phyloP scores from a whole-genome alignment of 1,140 invertebrate genomes.

The Pectinophora gossypiella region DNA sequence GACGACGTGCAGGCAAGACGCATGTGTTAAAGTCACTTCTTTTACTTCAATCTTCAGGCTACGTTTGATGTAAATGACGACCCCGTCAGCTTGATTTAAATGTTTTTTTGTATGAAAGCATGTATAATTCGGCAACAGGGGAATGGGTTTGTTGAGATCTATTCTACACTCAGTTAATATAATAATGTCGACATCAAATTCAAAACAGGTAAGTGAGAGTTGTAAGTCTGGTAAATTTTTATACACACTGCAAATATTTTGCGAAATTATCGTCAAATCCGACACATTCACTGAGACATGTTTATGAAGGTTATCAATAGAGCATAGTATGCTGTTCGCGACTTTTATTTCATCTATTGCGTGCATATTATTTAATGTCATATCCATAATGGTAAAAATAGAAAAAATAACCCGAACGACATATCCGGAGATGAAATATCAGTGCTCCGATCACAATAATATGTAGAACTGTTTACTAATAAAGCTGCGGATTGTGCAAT shows the following conservation, averaged over 20 bases:
- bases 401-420: too few relatives aligned
- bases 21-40: constrained; percentile 1
- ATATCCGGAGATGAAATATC: too few relatives aligned
- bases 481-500: too few relatives aligned
- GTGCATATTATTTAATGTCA: too few relatives aligned
- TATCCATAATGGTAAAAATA: too few relatives aligned
- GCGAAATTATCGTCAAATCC: constrained; percentile 3
- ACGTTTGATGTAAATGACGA: neutral
- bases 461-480: too few relatives aligned
- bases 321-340: too few relatives aligned
- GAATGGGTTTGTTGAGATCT: neutral
- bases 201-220: neutral
- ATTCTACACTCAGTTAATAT: constrained; percentile 9
- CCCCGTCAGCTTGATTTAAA: constrained; percentile 3
- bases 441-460: too few relatives aligned
- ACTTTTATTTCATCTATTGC: too few relatives aligned
- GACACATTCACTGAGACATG: neutral
- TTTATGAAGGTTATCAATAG: neutral
- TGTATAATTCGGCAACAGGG: neutral
- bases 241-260: constrained; percentile 9
- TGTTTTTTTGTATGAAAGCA: neutral
- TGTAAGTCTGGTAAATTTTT: neutral
- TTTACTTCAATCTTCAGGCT: neutral
- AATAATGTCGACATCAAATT: constrained; percentile 5
- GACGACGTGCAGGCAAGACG: neutral